Conservation (phyloP, 2,888 invertebrate genomes). For the Pachydiplax longipennis region DNA sequence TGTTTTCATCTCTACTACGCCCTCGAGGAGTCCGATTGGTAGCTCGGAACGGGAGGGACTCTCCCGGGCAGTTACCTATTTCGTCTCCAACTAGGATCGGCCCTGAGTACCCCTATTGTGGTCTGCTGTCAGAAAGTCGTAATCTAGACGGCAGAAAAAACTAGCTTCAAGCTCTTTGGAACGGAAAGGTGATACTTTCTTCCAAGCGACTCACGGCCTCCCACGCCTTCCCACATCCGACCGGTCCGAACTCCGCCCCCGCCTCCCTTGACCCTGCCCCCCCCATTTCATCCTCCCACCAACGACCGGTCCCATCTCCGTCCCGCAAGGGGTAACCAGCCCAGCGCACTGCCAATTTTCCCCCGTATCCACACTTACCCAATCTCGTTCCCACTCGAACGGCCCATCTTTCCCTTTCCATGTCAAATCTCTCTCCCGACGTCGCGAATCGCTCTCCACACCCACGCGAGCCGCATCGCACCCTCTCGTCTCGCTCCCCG, state of each 20-base stretch:
- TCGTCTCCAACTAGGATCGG: too few species aligned
- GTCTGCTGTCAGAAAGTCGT: neutral
- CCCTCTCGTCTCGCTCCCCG: neutral
- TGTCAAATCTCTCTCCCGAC: neutral
- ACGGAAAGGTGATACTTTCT: slow-evolving; percentile 1
- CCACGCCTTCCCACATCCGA: neutral
- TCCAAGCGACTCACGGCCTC: neutral
- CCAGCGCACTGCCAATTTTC: neutral
- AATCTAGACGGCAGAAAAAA: neutral
- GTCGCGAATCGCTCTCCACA: neutral
- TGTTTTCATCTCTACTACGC: too few species aligned
- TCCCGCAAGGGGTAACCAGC: neutral
- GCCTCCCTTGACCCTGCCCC: neutral
- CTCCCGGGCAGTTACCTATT: too few species aligned
- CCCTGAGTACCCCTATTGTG: neutral
- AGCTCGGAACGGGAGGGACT: too few species aligned
- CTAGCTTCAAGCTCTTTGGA: neutral
- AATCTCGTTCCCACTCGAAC: neutral
- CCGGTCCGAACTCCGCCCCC: neutral
- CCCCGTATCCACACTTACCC: neutral
- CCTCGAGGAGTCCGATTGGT: too few species aligned
- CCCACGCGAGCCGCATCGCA: neutral
- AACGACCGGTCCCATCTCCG: neutral
- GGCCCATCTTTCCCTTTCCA: neutral
- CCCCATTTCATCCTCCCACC: neutral